These are phyloP conservation scores for Anastrepha ludens DNA, from an alignment of 1,140 invertebrate genomes.

Conservation along the genomic window DNA sequence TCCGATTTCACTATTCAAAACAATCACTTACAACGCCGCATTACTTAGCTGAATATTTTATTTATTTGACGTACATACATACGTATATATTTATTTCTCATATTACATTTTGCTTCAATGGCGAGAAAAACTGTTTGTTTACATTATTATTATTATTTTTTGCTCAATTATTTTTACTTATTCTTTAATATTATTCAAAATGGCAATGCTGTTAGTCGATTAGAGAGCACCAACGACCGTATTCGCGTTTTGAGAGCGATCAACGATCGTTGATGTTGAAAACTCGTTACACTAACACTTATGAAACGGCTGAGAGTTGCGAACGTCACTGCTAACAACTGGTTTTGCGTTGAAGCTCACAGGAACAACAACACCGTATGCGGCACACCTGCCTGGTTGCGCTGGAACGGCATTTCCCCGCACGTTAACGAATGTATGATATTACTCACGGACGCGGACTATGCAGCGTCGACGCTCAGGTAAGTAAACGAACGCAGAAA, in stretches of 20 bases:
- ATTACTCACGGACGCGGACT: conserved; percentile 7
- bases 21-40: not conserved
- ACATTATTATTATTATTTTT: not conserved
- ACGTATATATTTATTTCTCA: too few species aligned
- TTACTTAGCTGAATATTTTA: not conserved
- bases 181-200: not conserved
- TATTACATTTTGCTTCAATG: not conserved
- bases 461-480: conserved; percentile 6
- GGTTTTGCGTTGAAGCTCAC: conserved; percentile 1
- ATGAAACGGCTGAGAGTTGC: not conserved
- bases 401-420: conserved; percentile 48
- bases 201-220: conserved; percentile 15
- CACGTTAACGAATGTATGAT: not conserved
- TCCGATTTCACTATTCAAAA: too few species aligned
- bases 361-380: not conserved
- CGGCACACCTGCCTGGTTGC: conserved; percentile 27
- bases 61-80: not conserved
- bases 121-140: not conserved
- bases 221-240: not conserved
- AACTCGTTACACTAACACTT: conserved; percentile 26
- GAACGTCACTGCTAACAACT: not conserved
- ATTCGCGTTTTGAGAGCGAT: not conserved
- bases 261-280: not conserved
- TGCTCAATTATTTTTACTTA: not conserved
- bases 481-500: conserved; percentile 8